Base-by-base conservation (phyloP, 2,797 vertebrate species). In the Enteromius afrohamiltoni region DNA sequence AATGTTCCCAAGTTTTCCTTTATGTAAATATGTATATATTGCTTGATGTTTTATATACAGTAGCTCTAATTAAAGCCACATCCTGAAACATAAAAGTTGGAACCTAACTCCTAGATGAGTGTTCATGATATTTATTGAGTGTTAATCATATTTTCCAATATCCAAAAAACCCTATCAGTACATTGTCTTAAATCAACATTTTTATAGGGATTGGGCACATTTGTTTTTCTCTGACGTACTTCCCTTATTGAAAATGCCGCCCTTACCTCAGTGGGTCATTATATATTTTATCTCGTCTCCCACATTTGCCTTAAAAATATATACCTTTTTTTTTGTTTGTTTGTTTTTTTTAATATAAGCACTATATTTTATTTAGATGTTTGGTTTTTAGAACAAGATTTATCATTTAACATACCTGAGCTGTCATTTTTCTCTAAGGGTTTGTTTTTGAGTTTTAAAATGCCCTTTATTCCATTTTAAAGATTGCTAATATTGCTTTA, bases 71-170 rank as follows among this genome's bases (percentile, higher is more conserved):
- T 58, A 58, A 58, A 13, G 11, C n/a, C n/a, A 60, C 26, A 60
- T 60, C 55, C 55, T 60, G 55, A 13, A 60, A 60, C 26, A 29
- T 29, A 62, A 62, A 62, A 62, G 29, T 64, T 64, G 29, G 62
- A 64, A 29, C 26, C 14, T 62, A 85, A 87, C 87, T 88, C 89
- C 85, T 77, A 73, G 23, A 82, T 78, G 67, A 82, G 45, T 85
- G 84, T 87, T 73, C 83, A 83, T 85, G 19, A n/a, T 67, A 21
- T 68, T 37, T 53, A n/a, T 16, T 89, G 85, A 80, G 68, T 77
- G 55, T 71, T 80, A 73, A 84, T 77, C 45, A 76, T 80, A 86
- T 83, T 83, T 86, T 86, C 77, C 77, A 80, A 13, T 31, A 55
- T 69, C 62, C 81, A 23, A 26, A 86, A 62, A 31, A 2, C 60